These are phyloP conservation scores for Strigamia maritima DNA, from an alignment of 2,888 invertebrate genomes.

Conservation along the genomic window DNA sequence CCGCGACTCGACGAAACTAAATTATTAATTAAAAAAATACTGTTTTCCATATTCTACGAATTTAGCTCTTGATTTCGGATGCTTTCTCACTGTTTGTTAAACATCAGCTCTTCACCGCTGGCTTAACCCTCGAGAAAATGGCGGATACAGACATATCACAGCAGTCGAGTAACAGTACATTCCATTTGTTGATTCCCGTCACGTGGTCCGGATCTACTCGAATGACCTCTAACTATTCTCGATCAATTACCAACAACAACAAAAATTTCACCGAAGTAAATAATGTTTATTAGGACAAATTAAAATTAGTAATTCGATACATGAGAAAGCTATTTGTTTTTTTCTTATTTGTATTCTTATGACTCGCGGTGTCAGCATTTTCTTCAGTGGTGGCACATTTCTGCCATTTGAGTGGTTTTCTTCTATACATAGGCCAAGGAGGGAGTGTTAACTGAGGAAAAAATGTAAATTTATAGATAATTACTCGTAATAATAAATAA, in stretches of 20 bases:
- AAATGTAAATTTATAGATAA: not conserved
- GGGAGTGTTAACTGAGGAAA: conserved; percentile 72
- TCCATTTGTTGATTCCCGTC: conserved; percentile 5
- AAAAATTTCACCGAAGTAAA: not conserved
- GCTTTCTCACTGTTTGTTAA: not conserved
- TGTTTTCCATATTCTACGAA: not conserved
- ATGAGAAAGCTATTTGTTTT: conserved; percentile 53
- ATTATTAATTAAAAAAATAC: not conserved
- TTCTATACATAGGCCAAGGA: conserved; percentile 94
- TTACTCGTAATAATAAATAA: conserved; percentile 34
- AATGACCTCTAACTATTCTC: not conserved
- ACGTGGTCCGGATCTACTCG: not conserved
- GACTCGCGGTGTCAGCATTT: conserved; percentile 46
- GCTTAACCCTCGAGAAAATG: not conserved
- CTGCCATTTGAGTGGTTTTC: conserved; percentile 85
- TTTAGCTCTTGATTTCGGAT: not conserved
- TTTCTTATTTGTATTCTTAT: conserved; percentile 54
- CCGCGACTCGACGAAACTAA: not conserved
- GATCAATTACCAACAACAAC: not conserved
- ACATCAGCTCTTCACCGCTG: not conserved
- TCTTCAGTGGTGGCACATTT: conserved; percentile 61
- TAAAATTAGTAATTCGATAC: not conserved
- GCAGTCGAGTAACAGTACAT: not conserved
- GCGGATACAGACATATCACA: not conserved
- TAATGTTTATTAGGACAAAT: not conserved